Evolutionary conservation across 2,113 vertebrate species (phyloP), one percentile per base, ranked within the genome.

Genomic region (Synodontis membranacea): DNA sequence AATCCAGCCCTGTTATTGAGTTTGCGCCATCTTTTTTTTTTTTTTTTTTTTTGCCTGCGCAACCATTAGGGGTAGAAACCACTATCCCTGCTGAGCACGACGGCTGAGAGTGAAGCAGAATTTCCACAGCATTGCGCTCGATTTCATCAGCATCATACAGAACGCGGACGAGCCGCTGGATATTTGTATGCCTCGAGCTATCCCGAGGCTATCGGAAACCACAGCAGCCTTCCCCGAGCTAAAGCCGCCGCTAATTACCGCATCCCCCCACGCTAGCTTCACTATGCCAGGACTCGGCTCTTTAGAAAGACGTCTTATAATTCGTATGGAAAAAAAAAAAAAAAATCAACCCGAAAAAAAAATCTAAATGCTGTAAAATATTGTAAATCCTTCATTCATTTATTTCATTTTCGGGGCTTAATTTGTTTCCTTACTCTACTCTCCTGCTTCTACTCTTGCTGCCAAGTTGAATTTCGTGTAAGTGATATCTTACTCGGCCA

Each of bases 131-230:
- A 92, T 95, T 95, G 94, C 95, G 93, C 89, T 88, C 92, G 91
- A 93, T 96, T 96, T 96, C 95, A 96, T 95, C 95, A 96, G 89
- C 94, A 93, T 88, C 93, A 94, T 93, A 93, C 94, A 93, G 94
- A 90, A 92, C 86, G 91, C 91, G 84, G 91, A 91, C 93, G 93
- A 94, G 93, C 93, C 93, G 93, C 85, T 90, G 92, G 86, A 85
- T 86, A 88, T 89, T 90, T 89, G 84, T 87, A 91, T 88, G 91
- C 87, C 92, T 86, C 88, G 88, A 90, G 86, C 89, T 92, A 91
- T 93, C 94, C 94, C 86, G 91, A 92, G 95, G 95, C 95, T 89
- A 90, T 87, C 88, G 88, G 89, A 88, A 89, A 88, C 83, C 89
- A 85, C 60, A 79, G 88, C 86, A 88, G 89, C 84, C 89, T 60